Conservation (phyloP, 2,797 vertebrate genomes). For the Oryzias sinensis region DNA sequence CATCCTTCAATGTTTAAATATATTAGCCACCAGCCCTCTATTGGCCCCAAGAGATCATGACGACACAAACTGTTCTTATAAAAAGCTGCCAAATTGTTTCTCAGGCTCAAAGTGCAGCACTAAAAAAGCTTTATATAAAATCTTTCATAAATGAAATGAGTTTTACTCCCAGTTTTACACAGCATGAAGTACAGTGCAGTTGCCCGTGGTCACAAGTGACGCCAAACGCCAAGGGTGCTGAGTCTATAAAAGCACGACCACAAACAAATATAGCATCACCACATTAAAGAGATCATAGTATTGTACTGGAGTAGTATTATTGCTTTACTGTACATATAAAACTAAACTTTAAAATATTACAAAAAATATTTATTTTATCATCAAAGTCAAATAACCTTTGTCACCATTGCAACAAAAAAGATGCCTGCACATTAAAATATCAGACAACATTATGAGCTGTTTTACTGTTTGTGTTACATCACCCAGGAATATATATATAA, state of each 20-base stretch:
- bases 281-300: neutral
- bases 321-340: no score
- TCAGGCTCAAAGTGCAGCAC: neutral
- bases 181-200: slow-evolving; percentile 14
- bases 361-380: no score
- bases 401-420: slow-evolving; percentile 9
- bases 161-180: slow-evolving; percentile 7
- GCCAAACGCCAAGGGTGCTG: slow-evolving; percentile 20
- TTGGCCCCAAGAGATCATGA: slow-evolving; percentile 18
- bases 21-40: slow-evolving; percentile 15
- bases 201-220: slow-evolving; percentile 6
- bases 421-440: neutral
- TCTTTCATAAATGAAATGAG: no score
- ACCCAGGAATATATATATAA: slow-evolving; percentile 33
- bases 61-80: slow-evolving; percentile 9
- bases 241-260: slow-evolving; percentile 7
- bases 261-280: slow-evolving; percentile 8
- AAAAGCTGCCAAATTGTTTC: neutral
- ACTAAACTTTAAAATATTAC: no score
- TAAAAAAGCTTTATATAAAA: no score
- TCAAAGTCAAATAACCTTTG: neutral
- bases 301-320: neutral
- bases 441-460: slow-evolving; percentile 5
- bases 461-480: slow-evolving; percentile 12
- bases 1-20: neutral